phyloP scores from a whole-genome alignment of 2,113 vertebrate genomes.

The Caloenas nicobarica region DNA sequence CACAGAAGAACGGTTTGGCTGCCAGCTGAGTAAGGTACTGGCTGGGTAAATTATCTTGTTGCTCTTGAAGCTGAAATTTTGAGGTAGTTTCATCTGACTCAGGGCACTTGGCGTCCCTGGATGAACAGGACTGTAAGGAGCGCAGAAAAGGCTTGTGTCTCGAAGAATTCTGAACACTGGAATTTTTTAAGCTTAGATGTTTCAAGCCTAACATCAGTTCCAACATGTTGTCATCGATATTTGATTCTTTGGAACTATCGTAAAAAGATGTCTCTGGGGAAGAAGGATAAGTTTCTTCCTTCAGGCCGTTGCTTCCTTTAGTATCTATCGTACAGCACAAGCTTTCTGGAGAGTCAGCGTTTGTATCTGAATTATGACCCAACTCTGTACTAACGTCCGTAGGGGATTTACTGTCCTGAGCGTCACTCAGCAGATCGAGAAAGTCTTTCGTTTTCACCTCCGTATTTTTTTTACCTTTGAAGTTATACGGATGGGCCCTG shows the following conservation, averaged over 20 bases:
- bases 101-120: constrained; percentile 73
- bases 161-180: constrained; percentile 67
- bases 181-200: constrained; percentile 86
- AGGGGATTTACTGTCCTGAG: constrained; percentile 50
- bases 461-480: constrained; percentile 81
- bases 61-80: constrained; percentile 72
- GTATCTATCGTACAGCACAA: constrained; percentile 31
- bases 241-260: constrained; percentile 64
- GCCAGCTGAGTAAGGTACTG: constrained; percentile 80
- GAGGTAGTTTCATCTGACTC: constrained; percentile 68
- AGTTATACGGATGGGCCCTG: constrained; percentile 84
- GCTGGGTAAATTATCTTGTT: constrained; percentile 70
- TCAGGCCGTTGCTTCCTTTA: constrained; percentile 61
- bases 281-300: constrained; percentile 66
- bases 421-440: constrained; percentile 22
- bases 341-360: constrained; percentile 70
- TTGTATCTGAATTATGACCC: constrained; percentile 70
- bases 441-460: constrained; percentile 72
- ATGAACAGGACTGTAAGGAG: constrained; percentile 72
- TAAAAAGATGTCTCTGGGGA: constrained; percentile 73
- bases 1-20: constrained; percentile 90
- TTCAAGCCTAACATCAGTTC: constrained; percentile 89
- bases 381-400: constrained; percentile 65
- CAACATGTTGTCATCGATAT: constrained; percentile 79
- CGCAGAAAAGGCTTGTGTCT: constrained; percentile 68